Conservation (phyloP, 2,113 vertebrate species). For the Holacanthus passer region DNA sequence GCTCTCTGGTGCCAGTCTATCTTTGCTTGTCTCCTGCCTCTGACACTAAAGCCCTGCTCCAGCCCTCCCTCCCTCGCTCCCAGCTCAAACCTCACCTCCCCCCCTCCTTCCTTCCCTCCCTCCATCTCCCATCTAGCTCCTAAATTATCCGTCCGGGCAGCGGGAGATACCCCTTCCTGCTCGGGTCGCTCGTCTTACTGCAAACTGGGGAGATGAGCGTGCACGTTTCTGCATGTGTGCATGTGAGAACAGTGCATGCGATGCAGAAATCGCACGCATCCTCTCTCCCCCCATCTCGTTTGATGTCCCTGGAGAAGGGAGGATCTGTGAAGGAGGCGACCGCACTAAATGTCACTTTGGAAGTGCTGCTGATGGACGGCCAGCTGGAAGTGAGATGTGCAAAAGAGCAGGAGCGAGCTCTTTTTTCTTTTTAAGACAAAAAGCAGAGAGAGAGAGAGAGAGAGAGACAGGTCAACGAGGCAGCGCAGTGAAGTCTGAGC, state of each 20-base stretch:
- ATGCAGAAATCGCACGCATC: slow-evolving; percentile 38
- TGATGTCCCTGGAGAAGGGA: slow-evolving; percentile 58
- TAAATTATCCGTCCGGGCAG: slow-evolving; percentile 69
- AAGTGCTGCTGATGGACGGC: slow-evolving; percentile 59
- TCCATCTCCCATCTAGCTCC: slow-evolving; percentile 55
- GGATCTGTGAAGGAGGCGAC: slow-evolving; percentile 40
- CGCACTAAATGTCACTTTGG: slow-evolving; percentile 56
- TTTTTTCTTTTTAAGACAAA: slow-evolving; percentile 10
- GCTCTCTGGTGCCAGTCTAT: slow-evolving; percentile 76
- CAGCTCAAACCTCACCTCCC: slow-evolving; percentile 13
- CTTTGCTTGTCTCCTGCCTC: slow-evolving; percentile 69
- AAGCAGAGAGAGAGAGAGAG: not conserved
- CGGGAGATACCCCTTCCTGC: slow-evolving; percentile 67
- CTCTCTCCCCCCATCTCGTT: slow-evolving; percentile 46
- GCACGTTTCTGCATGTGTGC: slow-evolving; percentile 11
- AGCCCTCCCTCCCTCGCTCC: slow-evolving; percentile 28
- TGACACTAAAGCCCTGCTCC: slow-evolving; percentile 70
- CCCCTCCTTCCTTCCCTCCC: not conserved
- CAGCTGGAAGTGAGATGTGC: slow-evolving; percentile 48
- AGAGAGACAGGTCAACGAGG: slow-evolving; percentile 20
- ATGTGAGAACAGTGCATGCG: slow-evolving; percentile 31
- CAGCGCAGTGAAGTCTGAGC: slow-evolving; percentile 32
- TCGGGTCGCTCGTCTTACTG: slow-evolving; percentile 51
- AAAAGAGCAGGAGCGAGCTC: slow-evolving; percentile 19
- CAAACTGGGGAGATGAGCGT: slow-evolving; percentile 43